Evolutionary conservation across 2,113 vertebrate species (phyloP).

Genomic region (Formicarius rufipectus): DNA sequence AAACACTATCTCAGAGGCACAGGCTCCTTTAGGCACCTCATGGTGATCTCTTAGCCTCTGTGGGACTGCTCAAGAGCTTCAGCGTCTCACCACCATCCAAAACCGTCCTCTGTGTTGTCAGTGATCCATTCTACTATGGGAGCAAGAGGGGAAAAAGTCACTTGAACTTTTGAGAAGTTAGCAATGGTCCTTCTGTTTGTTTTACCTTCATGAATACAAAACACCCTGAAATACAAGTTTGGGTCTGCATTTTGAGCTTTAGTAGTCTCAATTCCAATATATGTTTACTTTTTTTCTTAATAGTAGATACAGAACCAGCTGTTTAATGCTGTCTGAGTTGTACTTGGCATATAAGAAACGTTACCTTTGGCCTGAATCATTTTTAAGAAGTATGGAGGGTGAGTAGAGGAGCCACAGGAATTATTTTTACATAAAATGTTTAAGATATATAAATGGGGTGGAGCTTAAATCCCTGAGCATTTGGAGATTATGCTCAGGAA

Average conservation of each 20-base stretch:
- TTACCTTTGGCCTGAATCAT: constrained; percentile 23
- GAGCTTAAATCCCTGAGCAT: constrained; percentile 57
- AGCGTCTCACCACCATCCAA: not conserved
- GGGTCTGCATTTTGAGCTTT: not conserved
- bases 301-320: not conserved
- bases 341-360: not conserved
- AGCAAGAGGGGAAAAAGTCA: not conserved
- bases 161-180: not conserved
- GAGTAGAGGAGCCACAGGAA: constrained; percentile 21
- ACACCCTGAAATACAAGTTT: not conserved
- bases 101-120: not conserved
- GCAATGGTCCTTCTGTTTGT: not conserved
- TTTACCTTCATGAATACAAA: not conserved
- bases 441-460: constrained; percentile 57
- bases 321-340: constrained; percentile 13
- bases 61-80: not conserved
- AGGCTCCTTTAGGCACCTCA: not conserved
- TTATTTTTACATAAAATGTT: constrained; percentile 13
- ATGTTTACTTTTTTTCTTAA: constrained; percentile 4
- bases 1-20: not conserved
- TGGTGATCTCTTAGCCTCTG: not conserved
- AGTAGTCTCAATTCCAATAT: not conserved
- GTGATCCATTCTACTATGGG: not conserved
- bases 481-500: constrained; percentile 65
- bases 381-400: constrained; percentile 11